Conservation (phyloP, 1,140 invertebrate genomes). For the Hyphantria cunea region DNA sequence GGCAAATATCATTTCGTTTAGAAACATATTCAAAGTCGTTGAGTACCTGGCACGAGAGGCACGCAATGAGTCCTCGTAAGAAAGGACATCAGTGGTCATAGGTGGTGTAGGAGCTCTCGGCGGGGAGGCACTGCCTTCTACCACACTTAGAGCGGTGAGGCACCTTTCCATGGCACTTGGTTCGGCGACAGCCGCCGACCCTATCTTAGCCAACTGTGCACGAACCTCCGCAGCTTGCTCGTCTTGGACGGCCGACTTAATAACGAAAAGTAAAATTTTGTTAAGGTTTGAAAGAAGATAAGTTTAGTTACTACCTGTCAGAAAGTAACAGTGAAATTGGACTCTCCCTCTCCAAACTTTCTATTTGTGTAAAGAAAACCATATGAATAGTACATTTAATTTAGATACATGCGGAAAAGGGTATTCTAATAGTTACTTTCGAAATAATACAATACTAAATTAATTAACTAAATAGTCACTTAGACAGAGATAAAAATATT, state of each 20-base stretch:
- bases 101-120: slow-evolving; percentile 56
- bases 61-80: slow-evolving; percentile 61
- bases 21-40: too few species aligned
- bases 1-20: too few species aligned
- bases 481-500: too few species aligned
- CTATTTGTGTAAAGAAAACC: too few species aligned
- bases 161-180: slow-evolving; percentile 78
- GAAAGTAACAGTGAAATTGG: too few species aligned
- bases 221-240: slow-evolving; percentile 54
- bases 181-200: slow-evolving; percentile 64
- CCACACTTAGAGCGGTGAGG: slow-evolving; percentile 66
- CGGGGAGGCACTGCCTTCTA: slow-evolving; percentile 61
- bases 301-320: too few species aligned
- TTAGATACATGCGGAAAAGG: too few species aligned
- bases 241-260: slow-evolving; percentile 59
- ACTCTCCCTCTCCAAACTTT: too few species aligned
- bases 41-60: slow-evolving; percentile 46
- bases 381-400: too few species aligned
- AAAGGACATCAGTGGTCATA: slow-evolving; percentile 55
- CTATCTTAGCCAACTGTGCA: slow-evolving; percentile 63
- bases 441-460: too few species aligned
- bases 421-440: too few species aligned
- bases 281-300: background rate
- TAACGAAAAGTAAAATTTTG: slow-evolving; percentile 2
- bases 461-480: too few species aligned